Percentiles rank a stretch among this genome's conserved stretches.
Evolutionary conservation across 2,888 invertebrate species (phyloP).

Genomic region (Drosophila quinaria): DNA sequence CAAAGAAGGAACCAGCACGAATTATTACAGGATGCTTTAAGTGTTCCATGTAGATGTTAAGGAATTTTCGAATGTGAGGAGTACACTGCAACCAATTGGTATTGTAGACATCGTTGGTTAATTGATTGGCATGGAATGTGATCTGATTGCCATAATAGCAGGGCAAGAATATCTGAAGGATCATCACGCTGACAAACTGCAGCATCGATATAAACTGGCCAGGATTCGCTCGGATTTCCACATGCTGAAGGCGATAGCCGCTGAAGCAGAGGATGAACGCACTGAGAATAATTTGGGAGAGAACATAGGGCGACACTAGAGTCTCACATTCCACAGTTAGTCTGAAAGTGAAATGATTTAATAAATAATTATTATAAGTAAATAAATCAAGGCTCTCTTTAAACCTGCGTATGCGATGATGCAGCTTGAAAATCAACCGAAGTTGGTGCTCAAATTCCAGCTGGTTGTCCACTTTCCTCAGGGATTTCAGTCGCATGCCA

Average conservation of each 20-base stretch:
- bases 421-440: slow-evolving; percentile 45
- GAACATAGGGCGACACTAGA: slow-evolving; percentile 65
- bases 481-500: slow-evolving; percentile 62
- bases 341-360: not conserved
- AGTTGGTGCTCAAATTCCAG: slow-evolving; percentile 40
- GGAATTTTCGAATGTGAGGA: slow-evolving; percentile 53
- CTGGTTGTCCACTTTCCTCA: slow-evolving; percentile 31
- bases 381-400: too few relatives aligned
- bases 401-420: slow-evolving; percentile 54
- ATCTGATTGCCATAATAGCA: slow-evolving; percentile 82
- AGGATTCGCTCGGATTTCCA: slow-evolving; percentile 55
- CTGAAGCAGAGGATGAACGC: slow-evolving; percentile 79
- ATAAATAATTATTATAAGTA: too few relatives aligned
- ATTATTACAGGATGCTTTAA: slow-evolving; percentile 72
- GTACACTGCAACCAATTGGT: slow-evolving; percentile 75
- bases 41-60: slow-evolving; percentile 78
- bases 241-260: slow-evolving; percentile 70
- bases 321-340: slow-evolving; percentile 40
- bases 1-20: slow-evolving; percentile 77
- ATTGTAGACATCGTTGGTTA: slow-evolving; percentile 73
- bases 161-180: slow-evolving; percentile 80
- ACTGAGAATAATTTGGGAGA: slow-evolving; percentile 72
- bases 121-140: slow-evolving; percentile 65
- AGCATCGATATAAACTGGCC: slow-evolving; percentile 67
- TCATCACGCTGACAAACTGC: slow-evolving; percentile 74